These are phyloP conservation scores for Columba guinea DNA, from an alignment of 2,797 vertebrate species.

Conservation along the genomic window DNA sequence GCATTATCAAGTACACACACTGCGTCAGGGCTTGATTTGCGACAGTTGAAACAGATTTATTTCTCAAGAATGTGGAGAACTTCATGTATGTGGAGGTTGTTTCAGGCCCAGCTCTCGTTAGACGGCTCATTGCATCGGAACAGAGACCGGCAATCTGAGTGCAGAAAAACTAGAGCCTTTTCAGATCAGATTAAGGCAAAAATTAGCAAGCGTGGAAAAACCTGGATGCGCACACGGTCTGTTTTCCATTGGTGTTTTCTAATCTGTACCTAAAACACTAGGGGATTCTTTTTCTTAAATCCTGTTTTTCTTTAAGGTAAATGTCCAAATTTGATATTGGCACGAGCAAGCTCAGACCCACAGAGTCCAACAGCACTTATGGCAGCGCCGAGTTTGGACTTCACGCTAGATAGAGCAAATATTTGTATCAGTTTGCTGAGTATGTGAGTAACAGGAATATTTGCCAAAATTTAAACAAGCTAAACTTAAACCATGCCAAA, in stretches of 20 bases:
- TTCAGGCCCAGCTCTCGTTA: neutral
- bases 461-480: conserved; percentile 66
- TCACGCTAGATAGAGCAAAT: conserved; percentile 63
- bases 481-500: conserved; percentile 58
- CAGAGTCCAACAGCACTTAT: neutral
- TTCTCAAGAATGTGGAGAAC: conserved; percentile 50
- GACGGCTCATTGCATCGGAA: neutral
- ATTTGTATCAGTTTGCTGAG: conserved; percentile 67
- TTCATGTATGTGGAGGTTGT: neutral
- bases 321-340: conserved; percentile 52
- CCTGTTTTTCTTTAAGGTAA: conserved; percentile 62
- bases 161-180: neutral
- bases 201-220: conserved; percentile 37
- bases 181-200: conserved; percentile 47
- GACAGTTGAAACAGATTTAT: conserved; percentile 29
- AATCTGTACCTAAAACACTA: neutral
- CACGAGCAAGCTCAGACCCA: neutral
- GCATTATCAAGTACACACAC: conserved; percentile 38
- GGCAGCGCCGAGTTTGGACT: conserved; percentile 56
- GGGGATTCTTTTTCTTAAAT: neutral
- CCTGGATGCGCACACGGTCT: neutral
- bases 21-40: conserved; percentile 19
- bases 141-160: neutral
- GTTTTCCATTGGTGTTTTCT: conserved; percentile 45
- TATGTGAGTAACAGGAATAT: conserved; percentile 59